Conservation (phyloP, 2,113 vertebrate genomes). For the Labrus mixtus region DNA sequence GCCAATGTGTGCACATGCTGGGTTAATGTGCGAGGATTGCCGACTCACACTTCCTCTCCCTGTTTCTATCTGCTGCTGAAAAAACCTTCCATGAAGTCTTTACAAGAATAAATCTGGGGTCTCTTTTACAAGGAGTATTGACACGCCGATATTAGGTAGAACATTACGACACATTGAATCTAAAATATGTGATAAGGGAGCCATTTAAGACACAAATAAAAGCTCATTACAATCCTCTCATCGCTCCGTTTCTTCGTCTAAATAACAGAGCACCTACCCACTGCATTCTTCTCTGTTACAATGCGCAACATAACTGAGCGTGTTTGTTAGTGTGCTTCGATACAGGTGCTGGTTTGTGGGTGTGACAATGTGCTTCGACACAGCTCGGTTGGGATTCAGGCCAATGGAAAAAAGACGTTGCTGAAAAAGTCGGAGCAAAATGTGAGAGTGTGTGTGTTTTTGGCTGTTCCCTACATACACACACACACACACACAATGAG, state of each 20-base stretch:
- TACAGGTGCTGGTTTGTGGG: conserved; percentile 42
- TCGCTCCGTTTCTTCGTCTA: neutral
- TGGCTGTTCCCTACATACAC: conserved; percentile 3
- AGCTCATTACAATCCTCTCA: neutral
- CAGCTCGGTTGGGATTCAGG: conserved; percentile 21
- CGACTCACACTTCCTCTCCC: neutral
- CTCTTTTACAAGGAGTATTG: neutral
- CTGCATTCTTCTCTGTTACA: conserved; percentile 20
- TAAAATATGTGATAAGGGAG: neutral
- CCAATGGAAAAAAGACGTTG: conserved; percentile 45
- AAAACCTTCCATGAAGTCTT: neutral
- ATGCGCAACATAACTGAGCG: neutral
- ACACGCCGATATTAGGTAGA: neutral
- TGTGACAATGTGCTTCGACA: conserved; percentile 53
- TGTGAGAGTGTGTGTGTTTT: neutral
- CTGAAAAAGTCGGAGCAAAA: conserved; percentile 19
- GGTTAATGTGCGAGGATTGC: conserved; percentile 15
- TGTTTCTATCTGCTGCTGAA: neutral
- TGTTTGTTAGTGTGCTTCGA: conserved; percentile 11
- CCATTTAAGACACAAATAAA: neutral
- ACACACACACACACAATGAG: conserved; percentile 14
- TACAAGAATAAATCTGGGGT: neutral
- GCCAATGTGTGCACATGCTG: conserved; percentile 21
- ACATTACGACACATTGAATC: neutral
- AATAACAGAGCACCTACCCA: neutral